Evolutionary conservation across 1,140 invertebrate genomes (phyloP).

Genomic region (Halesus radiatus): DNA sequence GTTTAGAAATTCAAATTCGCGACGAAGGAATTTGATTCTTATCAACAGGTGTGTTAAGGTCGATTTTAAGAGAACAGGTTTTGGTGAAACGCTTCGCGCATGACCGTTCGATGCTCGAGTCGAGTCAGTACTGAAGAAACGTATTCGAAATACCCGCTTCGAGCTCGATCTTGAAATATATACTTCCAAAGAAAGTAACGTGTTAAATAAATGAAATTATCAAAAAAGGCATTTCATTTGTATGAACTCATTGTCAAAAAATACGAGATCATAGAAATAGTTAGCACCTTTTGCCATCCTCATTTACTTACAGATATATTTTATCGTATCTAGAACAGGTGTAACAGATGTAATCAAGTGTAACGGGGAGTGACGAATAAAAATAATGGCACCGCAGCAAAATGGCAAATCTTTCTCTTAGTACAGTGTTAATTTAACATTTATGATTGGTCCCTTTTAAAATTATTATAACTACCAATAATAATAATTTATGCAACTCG

Average conservation of each 20-base stretch:
- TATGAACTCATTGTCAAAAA: neutral
- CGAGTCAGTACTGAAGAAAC: conserved; percentile 36
- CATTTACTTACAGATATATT: neutral
- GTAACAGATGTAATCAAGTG: conserved; percentile 41
- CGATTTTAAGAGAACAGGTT: conserved; percentile 25
- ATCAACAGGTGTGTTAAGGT: conserved; percentile 52
- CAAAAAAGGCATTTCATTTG: neutral
- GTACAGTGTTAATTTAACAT: neutral
- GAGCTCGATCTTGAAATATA: neutral
- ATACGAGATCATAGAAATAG: neutral
- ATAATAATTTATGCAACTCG: no score
- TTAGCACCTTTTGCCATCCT: neutral
- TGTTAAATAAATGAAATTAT: neutral
- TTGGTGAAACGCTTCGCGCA: neutral
- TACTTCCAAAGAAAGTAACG: neutral
- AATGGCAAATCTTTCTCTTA: neutral
- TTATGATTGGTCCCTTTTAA: neutral
- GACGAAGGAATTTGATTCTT: conserved; percentile 50
- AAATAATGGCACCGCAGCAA: neutral
- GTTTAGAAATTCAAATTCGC: conserved; percentile 54
- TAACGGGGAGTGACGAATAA: conserved; percentile 38
- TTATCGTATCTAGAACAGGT: conserved; percentile 22
- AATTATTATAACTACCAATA: neutral
- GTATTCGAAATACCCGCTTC: conserved; percentile 21
- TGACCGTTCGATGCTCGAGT: conserved; percentile 28